Evolutionary conservation across 1,140 invertebrate genomes (phyloP).

Genomic region (Drosophila mauritiana): DNA sequence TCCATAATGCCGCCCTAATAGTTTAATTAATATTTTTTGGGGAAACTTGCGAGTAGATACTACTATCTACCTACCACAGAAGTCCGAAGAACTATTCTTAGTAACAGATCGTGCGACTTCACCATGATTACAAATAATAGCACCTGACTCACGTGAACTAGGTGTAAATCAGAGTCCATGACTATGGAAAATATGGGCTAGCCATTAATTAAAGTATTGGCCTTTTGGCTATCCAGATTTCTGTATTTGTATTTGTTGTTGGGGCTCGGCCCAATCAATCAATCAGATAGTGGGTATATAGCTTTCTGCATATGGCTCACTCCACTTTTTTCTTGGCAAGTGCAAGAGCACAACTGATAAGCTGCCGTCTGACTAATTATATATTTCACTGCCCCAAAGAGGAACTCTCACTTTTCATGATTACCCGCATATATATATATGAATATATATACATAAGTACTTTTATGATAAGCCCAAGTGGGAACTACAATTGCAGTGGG

Average conservation of each 20-base stretch:
- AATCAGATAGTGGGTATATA: slow-evolving; percentile 16
- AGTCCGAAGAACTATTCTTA: slow-evolving; percentile 22
- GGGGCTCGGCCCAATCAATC: slow-evolving; percentile 55
- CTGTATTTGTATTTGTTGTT: neutral
- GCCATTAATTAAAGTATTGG: slow-evolving; percentile 33
- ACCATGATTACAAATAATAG: slow-evolving; percentile 17
- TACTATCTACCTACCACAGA: slow-evolving; percentile 7
- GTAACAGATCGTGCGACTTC: slow-evolving; percentile 33
- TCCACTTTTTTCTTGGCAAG: slow-evolving; percentile 25
- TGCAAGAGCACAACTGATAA: slow-evolving; percentile 43
- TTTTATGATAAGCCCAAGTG: slow-evolving; percentile 33
- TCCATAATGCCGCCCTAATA: neutral
- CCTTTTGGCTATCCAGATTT: slow-evolving; percentile 28
- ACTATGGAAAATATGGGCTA: neutral
- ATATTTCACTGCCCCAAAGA: slow-evolving; percentile 16
- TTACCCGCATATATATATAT: slow-evolving; percentile 17
- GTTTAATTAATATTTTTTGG: slow-evolving; percentile 54
- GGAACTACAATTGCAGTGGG: slow-evolving; percentile 51
- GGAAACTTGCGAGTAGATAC: slow-evolving; percentile 37
- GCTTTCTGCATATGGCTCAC: slow-evolving; percentile 30
- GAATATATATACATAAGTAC: neutral
- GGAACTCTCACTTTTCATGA: slow-evolving; percentile 36
- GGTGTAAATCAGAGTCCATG: slow-evolving; percentile 13
- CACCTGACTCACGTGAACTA: slow-evolving; percentile 36
- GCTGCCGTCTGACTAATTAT: slow-evolving; percentile 37